phyloP scores from a whole-genome alignment of 1,140 invertebrate species.

The Drosophila orosa region DNA sequence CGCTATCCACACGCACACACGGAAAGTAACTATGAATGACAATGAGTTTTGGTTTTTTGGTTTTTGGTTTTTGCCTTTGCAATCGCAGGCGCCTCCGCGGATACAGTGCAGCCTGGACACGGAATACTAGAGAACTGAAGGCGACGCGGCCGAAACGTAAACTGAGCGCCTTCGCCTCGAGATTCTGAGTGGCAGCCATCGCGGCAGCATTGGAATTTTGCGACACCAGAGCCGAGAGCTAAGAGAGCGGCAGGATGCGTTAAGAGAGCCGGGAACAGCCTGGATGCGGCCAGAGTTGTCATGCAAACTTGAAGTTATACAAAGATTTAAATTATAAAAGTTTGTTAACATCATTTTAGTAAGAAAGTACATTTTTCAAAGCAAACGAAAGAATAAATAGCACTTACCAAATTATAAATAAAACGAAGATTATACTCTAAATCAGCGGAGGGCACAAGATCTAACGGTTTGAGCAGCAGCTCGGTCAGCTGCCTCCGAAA shows the following conservation, averaged over 20 bases:
- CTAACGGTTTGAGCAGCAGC: too few relatives aligned
- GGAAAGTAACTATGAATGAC: slow-evolving; percentile 44
- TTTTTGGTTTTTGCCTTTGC: slow-evolving; percentile 41
- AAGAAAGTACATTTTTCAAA: too few relatives aligned
- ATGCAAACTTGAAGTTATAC: neutral
- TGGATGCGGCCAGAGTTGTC: slow-evolving; percentile 37
- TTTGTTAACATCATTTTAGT: too few relatives aligned
- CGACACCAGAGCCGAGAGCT: slow-evolving; percentile 37
- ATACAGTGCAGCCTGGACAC: slow-evolving; percentile 63
- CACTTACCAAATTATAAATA: neutral
- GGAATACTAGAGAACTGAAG: slow-evolving; percentile 61
- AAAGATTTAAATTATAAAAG: neutral
- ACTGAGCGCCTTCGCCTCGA: slow-evolving; percentile 55
- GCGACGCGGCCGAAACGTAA: slow-evolving; percentile 77
- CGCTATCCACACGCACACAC: slow-evolving; percentile 29
- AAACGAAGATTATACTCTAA: too few relatives aligned
- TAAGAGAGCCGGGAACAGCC: slow-evolving; percentile 44
- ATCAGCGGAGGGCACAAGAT: too few relatives aligned
- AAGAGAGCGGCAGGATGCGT: slow-evolving; percentile 53
- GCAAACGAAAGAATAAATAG: neutral
- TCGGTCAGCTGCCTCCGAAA: too few relatives aligned
- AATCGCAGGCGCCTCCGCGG: slow-evolving; percentile 51
- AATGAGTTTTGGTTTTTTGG: slow-evolving; percentile 47
- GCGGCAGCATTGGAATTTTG: slow-evolving; percentile 72
- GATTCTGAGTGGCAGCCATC: slow-evolving; percentile 41